A percentile compares a stretch with the other conserved stretches of the same genome.
Evolutionary conservation across 2,797 vertebrate genomes (phyloP).

Genomic region (Tamandua tetradactyla): DNA sequence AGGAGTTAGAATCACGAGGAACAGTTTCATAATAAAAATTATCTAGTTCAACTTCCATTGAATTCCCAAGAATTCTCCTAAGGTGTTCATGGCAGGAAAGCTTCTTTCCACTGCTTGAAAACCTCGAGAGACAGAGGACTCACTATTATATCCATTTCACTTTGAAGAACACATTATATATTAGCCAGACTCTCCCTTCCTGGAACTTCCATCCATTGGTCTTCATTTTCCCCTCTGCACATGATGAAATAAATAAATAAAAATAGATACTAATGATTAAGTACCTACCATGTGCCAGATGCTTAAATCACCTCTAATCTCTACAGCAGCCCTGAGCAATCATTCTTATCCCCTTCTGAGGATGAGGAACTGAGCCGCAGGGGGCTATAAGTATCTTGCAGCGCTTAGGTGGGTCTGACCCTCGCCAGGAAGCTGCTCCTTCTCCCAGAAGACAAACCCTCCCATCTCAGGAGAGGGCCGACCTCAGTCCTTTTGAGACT

Average conservation of each 20-base stretch:
- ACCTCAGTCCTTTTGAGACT: background rate
- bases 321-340: background rate
- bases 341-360: background rate
- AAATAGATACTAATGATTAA: background rate
- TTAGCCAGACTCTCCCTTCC: background rate
- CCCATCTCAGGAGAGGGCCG: background rate
- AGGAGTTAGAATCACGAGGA: background rate
- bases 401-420: background rate
- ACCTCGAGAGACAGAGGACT: background rate
- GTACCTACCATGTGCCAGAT: background rate
- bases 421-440: background rate
- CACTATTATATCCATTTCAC: background rate
- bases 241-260: slow-evolving; percentile 16
- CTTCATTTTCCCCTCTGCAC: background rate
- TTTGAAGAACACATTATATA: background rate
- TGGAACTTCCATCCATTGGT: background rate
- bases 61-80: background rate
- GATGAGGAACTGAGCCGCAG: background rate
- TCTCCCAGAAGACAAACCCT: background rate
- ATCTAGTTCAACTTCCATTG: background rate
- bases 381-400: background rate
- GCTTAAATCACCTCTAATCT: background rate
- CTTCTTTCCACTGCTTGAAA: background rate
- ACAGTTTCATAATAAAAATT: background rate
- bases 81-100: background rate